These are phyloP conservation scores for Ia io DNA, from an alignment of 2,113 vertebrate genomes.

Conservation along the genomic window DNA sequence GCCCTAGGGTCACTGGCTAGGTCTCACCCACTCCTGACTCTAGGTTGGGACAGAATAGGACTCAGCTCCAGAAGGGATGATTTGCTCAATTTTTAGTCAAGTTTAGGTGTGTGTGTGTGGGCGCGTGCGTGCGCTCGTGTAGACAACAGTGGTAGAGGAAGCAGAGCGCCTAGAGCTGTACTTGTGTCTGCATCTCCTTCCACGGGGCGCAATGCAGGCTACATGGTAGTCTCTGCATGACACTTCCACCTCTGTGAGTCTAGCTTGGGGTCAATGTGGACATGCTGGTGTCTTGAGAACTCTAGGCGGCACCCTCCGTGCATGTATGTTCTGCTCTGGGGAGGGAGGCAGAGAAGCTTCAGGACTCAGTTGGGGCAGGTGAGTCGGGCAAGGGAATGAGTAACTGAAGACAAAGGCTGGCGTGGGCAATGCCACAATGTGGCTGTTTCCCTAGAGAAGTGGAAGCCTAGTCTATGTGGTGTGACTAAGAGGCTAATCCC, in stretches of 20 bases:
- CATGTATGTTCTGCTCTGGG: not conserved
- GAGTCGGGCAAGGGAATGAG: not conserved
- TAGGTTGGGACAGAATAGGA: not conserved
- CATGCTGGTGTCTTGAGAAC: not conserved
- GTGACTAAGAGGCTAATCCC: not conserved
- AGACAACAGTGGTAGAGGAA: not conserved
- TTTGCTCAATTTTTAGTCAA: not conserved
- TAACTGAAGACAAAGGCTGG: not conserved
- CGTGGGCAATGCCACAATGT: not conserved
- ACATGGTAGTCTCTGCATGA: not conserved
- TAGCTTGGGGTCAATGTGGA: not conserved
- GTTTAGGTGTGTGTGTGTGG: not conserved
- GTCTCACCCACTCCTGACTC: not conserved
- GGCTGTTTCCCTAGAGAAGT: not conserved
- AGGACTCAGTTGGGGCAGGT: not conserved
- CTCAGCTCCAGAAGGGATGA: not conserved
- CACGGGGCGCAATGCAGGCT: accelerated
- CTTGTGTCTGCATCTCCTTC: not conserved
- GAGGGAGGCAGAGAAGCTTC: not conserved
- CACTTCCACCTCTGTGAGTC: not conserved
- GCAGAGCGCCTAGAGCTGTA: accelerated
- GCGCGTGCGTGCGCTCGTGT: accelerated
- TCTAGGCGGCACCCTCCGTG: not conserved
- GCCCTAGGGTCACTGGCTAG: not conserved
- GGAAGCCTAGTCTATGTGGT: not conserved